These are phyloP conservation scores for Agrochola lota DNA, from an alignment of 2,888 invertebrate species.

Conservation along the genomic window DNA sequence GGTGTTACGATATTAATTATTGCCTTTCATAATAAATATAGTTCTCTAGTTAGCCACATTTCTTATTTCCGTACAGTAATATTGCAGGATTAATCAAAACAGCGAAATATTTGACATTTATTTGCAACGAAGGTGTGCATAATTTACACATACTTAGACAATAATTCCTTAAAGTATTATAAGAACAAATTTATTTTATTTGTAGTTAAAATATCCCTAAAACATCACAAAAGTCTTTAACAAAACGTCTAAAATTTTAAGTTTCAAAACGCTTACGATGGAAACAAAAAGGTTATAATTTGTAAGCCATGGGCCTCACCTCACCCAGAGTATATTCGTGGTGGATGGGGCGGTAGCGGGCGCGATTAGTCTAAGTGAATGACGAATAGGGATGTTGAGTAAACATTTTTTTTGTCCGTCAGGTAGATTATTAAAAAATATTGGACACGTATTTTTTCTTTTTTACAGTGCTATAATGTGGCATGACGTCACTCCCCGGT, in stretches of 20 bases:
- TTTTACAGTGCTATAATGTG: too few relatives aligned
- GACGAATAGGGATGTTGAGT: background rate
- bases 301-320: conserved; percentile 20
- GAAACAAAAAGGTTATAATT: conserved; percentile 50
- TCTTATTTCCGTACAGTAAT: background rate
- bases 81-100: too few relatives aligned
- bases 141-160: background rate
- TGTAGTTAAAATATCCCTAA: background rate
- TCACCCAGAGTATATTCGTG: background rate
- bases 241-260: conserved; percentile 51
- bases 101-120: too few relatives aligned
- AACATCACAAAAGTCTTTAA: conserved; percentile 25
- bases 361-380: background rate
- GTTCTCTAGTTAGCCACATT: too few relatives aligned
- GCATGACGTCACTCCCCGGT: too few relatives aligned
- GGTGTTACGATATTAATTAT: too few relatives aligned
- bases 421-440: too few relatives aligned
- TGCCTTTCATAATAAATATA: too few relatives aligned
- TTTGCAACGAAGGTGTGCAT: too few relatives aligned
- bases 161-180: background rate
- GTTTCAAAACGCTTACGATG: conserved; percentile 11
- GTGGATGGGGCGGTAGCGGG: background rate
- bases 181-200: background rate
- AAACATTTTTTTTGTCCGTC: too few relatives aligned
- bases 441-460: too few relatives aligned